phyloP scores from a whole-genome alignment of 2,797 vertebrate genomes.

The Pangasius sanitwongsei region DNA sequence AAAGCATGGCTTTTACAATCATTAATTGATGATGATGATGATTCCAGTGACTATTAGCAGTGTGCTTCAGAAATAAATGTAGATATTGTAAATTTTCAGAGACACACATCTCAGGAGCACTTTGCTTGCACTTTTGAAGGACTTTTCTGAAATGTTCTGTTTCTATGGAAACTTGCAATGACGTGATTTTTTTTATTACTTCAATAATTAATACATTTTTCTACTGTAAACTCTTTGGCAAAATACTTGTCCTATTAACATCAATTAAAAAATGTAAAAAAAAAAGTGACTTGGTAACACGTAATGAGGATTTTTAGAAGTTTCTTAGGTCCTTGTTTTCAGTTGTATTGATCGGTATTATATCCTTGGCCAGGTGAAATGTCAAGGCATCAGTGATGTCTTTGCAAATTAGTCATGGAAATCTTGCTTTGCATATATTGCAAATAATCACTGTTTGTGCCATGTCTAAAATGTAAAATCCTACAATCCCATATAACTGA shows the following conservation, averaged over 20 bases:
- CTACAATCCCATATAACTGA: neutral
- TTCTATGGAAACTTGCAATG: neutral
- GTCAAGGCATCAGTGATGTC: too few species aligned
- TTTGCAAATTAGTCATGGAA: too few species aligned
- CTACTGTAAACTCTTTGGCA: neutral
- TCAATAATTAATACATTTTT: neutral
- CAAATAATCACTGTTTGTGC: neutral
- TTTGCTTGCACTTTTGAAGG: neutral
- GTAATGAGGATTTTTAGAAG: neutral
- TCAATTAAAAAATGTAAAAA: too few species aligned
- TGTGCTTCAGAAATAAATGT: neutral
- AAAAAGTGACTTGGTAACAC: neutral
- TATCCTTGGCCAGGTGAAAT: neutral
- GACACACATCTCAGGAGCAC: neutral
- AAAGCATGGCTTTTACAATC: neutral
- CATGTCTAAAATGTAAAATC: neutral
- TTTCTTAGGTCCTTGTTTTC: too few species aligned
- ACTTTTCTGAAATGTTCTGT: too few species aligned
- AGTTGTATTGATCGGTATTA: neutral
- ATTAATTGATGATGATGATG: neutral
- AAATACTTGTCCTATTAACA: neutral
- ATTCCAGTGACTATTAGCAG: neutral
- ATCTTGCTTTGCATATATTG: too few species aligned
- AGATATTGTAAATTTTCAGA: neutral
- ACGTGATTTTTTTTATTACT: neutral